Evolutionary conservation across 2,888 invertebrate species (phyloP), one percentile per base, ranked within the genome.

Genomic region (Stratiomys singularior): DNA sequence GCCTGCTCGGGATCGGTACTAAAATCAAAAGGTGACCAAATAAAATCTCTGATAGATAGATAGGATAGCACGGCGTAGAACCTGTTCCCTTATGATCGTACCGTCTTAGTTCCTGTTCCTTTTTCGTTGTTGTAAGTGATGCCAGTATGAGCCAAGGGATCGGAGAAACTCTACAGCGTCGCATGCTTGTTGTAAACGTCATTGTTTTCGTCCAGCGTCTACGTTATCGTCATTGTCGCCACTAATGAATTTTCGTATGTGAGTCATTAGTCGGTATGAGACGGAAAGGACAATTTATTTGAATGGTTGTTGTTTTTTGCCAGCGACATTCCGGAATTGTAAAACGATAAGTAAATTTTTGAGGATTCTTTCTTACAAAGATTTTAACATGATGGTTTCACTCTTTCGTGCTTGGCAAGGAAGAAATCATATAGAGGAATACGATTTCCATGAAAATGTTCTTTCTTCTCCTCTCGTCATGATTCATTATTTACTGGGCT

Each of bases 141-240:
- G 37, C 37, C 5, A 37, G 9, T 37, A 37, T 37, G 9, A 37
- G 37, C 37, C 37, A 37, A n/a, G 37, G 37, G 9, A 37, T 9
- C 37, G 9, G 37, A 37, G 37, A 9, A 37, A 37, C 37, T 37
- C 37, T 37, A 9, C 37, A 37, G 9, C 9, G 37, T 9, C 37
- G 3, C 37, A 37, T 9, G 37, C 28, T 64, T 30, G 64, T 18
- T 15, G 27, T 7, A 11, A 56, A n/a, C 64, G 64, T 64, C 67
- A 67, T 47, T 13, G 46, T 69, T 69, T 15, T 69, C 25, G 46
- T 69, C 66, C 60, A 60, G 60, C 66, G 66, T 66, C 69, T 47
- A 23, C 46, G 69, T 69, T 69, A 69, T 69, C 69, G 69, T 69
- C 69, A 69, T 69, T 47, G 69, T 69, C 69, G 69, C 69, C 69